phyloP scores from a whole-genome alignment of 2,797 vertebrate genomes.

The Arrhamphus sclerolepis region DNA sequence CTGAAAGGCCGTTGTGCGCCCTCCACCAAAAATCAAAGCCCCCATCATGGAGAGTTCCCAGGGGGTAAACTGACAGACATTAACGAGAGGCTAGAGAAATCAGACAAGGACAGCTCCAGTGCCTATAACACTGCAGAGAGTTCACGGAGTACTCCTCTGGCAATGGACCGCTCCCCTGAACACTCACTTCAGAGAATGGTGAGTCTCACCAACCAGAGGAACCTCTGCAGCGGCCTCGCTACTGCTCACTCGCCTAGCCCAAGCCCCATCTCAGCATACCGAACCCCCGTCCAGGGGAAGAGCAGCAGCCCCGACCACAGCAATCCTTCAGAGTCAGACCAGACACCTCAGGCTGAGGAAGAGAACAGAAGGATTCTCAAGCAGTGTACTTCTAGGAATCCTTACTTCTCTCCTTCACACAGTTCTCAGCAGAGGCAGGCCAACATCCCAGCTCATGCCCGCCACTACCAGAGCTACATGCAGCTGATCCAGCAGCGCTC shows the following conservation, averaged over 20 bases:
- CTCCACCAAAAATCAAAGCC: conserved; percentile 80
- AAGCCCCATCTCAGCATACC: conserved; percentile 63
- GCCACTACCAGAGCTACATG: conserved; percentile 98
- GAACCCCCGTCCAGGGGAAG: conserved; percentile 70
- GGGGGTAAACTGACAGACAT: conserved; percentile 86
- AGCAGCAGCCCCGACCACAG: conserved; percentile 81
- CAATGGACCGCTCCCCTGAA: conserved; percentile 90
- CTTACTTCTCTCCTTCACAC: conserved; percentile 92
- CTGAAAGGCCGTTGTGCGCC: conserved; percentile 61
- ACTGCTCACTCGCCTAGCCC: conserved; percentile 56
- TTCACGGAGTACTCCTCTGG: conserved; percentile 91
- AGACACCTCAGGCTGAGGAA: conserved; percentile 75
- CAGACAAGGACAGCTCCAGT: conserved; percentile 97
- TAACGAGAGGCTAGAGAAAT: conserved; percentile 90
- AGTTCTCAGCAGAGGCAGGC: conserved; percentile 86
- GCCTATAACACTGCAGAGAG: conserved; percentile 97
- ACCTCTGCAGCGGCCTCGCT: conserved; percentile 83
- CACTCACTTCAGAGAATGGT: conserved; percentile 91
- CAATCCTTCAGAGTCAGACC: conserved; percentile 74
- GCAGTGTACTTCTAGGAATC: conserved; percentile 76
- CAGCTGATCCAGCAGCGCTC: conserved; percentile 95
- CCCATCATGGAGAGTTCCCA: conserved; percentile 73
- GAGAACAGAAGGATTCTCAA: conserved; percentile 74
- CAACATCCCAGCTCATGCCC: conserved; percentile 90
- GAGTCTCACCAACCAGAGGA: conserved; percentile 92